These are phyloP conservation scores for Onychomys torridus DNA, from an alignment of 2,797 vertebrate genomes.

Conservation along the genomic window DNA sequence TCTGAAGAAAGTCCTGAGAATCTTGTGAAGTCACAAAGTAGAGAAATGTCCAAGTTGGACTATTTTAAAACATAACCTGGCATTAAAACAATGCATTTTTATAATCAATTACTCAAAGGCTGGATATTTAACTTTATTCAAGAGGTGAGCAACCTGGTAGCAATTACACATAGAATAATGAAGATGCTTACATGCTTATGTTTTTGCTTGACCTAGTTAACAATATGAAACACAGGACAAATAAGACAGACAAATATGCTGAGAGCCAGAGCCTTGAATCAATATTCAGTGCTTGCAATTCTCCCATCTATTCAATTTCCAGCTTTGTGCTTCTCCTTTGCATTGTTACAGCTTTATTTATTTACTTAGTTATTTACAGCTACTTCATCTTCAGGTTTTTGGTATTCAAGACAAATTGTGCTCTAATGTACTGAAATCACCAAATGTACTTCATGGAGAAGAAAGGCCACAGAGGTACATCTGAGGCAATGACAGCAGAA, in stretches of 20 bases:
- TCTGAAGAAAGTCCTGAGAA: neutral
- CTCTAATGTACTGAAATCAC: slow-evolving; percentile 80
- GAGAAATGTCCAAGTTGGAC: neutral
- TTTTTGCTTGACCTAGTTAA: slow-evolving; percentile 4
- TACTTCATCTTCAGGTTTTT: slow-evolving; percentile 73
- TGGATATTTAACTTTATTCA: neutral
- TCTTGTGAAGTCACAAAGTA: neutral
- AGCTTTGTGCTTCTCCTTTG: slow-evolving; percentile 52
- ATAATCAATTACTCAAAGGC: neutral
- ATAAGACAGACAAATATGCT: neutral
- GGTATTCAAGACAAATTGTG: slow-evolving; percentile 75
- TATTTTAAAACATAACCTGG: neutral
- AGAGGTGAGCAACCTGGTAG: neutral
- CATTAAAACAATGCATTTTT: neutral
- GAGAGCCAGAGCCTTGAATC: slow-evolving; percentile 25
- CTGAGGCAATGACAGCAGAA: slow-evolving; percentile 72
- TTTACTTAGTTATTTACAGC: slow-evolving; percentile 63
- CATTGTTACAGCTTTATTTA: slow-evolving; percentile 63
- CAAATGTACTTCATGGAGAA: slow-evolving; percentile 80
- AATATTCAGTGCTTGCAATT: neutral
- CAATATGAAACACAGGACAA: slow-evolving; percentile 15
- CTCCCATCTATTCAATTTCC: slow-evolving; percentile 43
- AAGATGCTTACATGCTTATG: neutral
- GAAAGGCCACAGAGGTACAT: slow-evolving; percentile 58
- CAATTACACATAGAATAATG: neutral